A percentile compares a stretch with the other conserved stretches of the same genome.
Evolutionary conservation across 2,797 vertebrate genomes (phyloP).

Genomic region (Pipistrellus pipistrellus): DNA sequence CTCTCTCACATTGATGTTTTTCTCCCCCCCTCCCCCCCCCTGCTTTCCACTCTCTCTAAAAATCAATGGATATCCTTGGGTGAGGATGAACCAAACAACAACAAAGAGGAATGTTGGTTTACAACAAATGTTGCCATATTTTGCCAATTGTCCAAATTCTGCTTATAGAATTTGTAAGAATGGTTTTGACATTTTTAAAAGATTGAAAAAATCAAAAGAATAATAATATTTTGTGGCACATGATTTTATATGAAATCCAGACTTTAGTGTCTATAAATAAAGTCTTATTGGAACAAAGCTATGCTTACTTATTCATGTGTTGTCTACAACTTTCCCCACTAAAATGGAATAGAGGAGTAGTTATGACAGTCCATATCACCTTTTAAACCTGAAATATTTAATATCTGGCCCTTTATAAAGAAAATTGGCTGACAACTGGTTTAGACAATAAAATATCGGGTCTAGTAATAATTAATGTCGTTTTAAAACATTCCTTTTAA

Average conservation of each 20-base stretch:
- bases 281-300: background rate
- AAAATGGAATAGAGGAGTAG: background rate
- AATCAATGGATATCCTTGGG: background rate
- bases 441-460: background rate
- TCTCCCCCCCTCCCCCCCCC: no score
- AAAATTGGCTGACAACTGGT: background rate
- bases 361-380: background rate
- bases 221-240: background rate
- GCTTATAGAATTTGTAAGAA: background rate
- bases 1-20: background rate
- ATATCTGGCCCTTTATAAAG: background rate
- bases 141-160: background rate
- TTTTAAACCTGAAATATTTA: background rate
- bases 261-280: conserved; percentile 5
- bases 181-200: conserved; percentile 17
- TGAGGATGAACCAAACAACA: background rate
- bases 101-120: background rate
- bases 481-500: no score
- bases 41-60: background rate
- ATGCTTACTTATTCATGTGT: background rate
- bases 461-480: no score
- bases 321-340: no score
- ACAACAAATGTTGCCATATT: background rate
- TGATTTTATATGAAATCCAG: conserved; percentile 14
- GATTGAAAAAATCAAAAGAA: background rate